Evolutionary conservation across 2,888 invertebrate genomes (phyloP), one percentile per base, ranked within the genome.

Genomic region (Luffia ferchaultella): DNA sequence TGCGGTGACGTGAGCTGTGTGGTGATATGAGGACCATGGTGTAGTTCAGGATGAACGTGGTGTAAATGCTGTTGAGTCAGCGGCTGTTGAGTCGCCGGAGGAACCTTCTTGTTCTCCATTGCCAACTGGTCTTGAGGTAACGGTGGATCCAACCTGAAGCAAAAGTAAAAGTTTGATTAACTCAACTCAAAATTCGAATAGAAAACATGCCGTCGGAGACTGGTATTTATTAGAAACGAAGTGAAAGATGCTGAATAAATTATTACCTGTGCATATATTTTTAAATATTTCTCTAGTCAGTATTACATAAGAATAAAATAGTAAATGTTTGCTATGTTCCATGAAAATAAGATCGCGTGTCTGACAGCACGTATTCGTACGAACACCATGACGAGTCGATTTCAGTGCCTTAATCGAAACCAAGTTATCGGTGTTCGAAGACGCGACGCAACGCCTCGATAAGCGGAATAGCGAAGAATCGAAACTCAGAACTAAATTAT

Each of bases 111-210:
- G 69, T 86, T 87, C 73, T 90, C 90, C 90, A 90, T 90, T 68
- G 85, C 68, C 76, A 84, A 73, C 73, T 78, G 71, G 54, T 74
- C 78, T 67, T 88, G 88, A 58, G 88, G 83, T 67, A 87, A 86
- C 60, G 90, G 89, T 66, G 90, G 89, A 69, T 90, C 90, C 80
- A 91, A 86, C 90, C 91, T 91, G 78, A 47, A 83, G 82, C 70
- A 75, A 77, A 50, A 52, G 56, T 55, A 62, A 57, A 55, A 1
- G 5, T 30, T 3, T 42, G 12, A 40, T 20, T 17, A 16, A 47
- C 16, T n/a, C 41, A 16, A n/a, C 41, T 18, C 42, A 42, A 45
- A 40, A 15, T 17, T 48, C 12, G 18, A 16, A 40, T 48, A 48
- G 15, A 17, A 1, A 16, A 30, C 41, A 45, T 15, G 19, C 45